Conservation (phyloP, 2,797 vertebrate genomes). For the Onychomys arenicola region DNA sequence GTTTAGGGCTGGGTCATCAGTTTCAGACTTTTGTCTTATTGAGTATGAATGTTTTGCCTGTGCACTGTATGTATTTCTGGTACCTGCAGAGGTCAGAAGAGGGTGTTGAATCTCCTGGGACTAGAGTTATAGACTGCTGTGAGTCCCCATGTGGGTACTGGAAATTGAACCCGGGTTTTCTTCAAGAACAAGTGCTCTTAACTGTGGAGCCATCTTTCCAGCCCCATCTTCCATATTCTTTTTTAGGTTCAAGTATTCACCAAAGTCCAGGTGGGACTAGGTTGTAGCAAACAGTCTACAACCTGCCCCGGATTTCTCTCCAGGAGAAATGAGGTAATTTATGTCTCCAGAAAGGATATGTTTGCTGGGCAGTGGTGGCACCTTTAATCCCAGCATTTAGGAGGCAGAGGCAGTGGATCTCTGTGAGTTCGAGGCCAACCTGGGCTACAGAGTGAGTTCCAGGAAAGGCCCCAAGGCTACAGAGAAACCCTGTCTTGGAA, state of each 20-base stretch:
- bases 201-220: neutral
- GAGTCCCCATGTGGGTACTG: neutral
- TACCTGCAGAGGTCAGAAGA: neutral
- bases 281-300: neutral
- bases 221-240: neutral
- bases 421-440: no score
- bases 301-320: neutral
- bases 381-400: no score
- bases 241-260: neutral
- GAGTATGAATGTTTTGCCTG: neutral
- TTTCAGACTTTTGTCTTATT: neutral
- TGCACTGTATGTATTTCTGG: neutral
- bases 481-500: no score
- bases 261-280: neutral
- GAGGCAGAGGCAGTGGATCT: no score
- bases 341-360: neutral
- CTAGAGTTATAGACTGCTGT: neutral
- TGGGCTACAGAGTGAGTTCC: no score
- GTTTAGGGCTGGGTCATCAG: neutral
- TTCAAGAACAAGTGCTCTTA: neutral
- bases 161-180: neutral
- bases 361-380: neutral
- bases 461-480: no score
- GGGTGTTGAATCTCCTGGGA: neutral
- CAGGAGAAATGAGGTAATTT: neutral